These are phyloP conservation scores for Xestia ashworthii DNA, from an alignment of 2,888 invertebrate genomes.

Conservation along the genomic window DNA sequence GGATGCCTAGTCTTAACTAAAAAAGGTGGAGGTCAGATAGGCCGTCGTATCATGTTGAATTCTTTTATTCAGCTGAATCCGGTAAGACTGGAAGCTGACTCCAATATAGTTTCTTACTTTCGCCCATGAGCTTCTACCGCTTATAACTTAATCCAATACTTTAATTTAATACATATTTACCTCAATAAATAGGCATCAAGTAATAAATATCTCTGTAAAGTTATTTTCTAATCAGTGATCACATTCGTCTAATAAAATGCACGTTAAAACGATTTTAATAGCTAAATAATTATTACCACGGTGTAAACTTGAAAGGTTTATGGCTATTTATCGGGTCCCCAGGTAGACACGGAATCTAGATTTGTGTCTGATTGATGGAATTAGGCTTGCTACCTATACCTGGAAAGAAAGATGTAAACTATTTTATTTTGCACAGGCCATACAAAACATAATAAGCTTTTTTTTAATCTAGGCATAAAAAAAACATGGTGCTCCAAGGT, in stretches of 20 bases:
- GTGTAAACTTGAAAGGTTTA: neutral
- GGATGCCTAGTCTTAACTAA: no score
- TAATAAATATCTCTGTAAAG: constrained; percentile 20
- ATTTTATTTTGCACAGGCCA: no score
- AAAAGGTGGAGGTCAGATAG: neutral
- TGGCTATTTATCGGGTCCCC: no score
- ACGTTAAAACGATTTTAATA: neutral
- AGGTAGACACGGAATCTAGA: neutral
- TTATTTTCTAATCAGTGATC: constrained; percentile 10
- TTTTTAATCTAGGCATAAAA: no score
- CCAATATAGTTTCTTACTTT: neutral
- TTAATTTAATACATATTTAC: neutral
- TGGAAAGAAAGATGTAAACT: neutral
- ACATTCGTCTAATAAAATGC: constrained; percentile 17
- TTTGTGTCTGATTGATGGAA: neutral
- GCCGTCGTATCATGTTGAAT: neutral
- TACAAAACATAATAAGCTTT: no score
- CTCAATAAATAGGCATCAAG: neutral
- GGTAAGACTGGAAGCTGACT: neutral
- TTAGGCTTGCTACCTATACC: neutral
- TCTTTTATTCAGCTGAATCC: neutral
- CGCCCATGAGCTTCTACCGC: neutral
- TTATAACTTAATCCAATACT: constrained; percentile 9
- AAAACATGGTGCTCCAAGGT: no score
- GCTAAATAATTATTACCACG: neutral